Evolutionary conservation across 2,113 vertebrate genomes (phyloP), one percentile per base, ranked within the genome.

Genomic region (Mellivora capensis): DNA sequence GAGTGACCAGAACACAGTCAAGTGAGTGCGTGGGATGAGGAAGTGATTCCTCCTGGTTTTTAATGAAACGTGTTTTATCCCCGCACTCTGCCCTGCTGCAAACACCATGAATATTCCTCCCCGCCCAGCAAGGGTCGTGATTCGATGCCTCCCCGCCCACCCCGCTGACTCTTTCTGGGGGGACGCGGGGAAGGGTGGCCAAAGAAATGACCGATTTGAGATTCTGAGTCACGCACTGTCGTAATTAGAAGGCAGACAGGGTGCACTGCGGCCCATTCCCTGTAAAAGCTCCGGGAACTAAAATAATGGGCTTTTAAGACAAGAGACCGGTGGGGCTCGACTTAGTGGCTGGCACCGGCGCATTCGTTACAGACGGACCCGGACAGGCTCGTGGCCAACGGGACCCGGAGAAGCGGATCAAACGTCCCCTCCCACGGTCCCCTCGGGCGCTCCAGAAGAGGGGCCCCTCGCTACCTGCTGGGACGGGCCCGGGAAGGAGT

Each of bases 171-270:
- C 29, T 87, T 44, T 37, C 3, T 4, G 18, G 95, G 64, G 27
- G 87, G 86, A n/a, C 11, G 8, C 34, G 6, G 82, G 77, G 64
- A 87, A 83, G 82, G 8, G 42, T 54, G 90, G 74, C 86, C 95
- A 89, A 91, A 96, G 72, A 89, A 88, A 94, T 67, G 82, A 62
- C 82, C 93, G 31, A 15, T 88, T 82, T 93, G 87, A 47, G 94
- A 57, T 76, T 95, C 89, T 97, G 97, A 97, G 92, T 96, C 97
- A 96, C 49, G 74, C 96, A 62, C 20, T 67, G 87, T 91, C 97
- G 86, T 67, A 77, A 94, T 95, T 71, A 94, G 92, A 39, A 97
- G 92, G 83, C 92, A 95, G 91, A 94, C 82, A 23, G 91, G 47
- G 87, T 37, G 10, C 11, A 15, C 27, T 42, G 87, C 84, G n/a